A percentile compares a stretch with the other conserved stretches of the same genome.
Conservation (phyloP, 2,888 invertebrate genomes). For the Tipula confusa region DNA sequence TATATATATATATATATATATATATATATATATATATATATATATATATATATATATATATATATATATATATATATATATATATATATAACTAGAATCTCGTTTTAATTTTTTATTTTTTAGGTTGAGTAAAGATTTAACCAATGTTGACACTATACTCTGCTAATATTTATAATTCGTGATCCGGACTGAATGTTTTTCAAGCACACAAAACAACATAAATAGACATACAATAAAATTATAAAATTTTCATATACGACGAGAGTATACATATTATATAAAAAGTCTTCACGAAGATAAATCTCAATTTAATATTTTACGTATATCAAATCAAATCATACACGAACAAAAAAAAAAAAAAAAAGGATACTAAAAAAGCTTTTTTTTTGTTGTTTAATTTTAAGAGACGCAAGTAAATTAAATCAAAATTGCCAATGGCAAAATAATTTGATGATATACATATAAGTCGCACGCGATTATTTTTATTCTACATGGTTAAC, state of each 20-base stretch:
- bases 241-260: background rate
- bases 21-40: background rate
- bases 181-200: slow-evolving; percentile 36
- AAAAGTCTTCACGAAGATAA: background rate
- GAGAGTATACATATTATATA: background rate
- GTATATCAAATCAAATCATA: background rate
- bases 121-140: slow-evolving; percentile 34
- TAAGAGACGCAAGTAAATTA: background rate
- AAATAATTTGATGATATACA: background rate
- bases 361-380: background rate
- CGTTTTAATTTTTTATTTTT: slow-evolving; percentile 34
- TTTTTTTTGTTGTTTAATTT: background rate
- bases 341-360: background rate
- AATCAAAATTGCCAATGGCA: background rate
- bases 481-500: background rate
- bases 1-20: background rate
- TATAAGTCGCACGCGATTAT: background rate
- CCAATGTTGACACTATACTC: slow-evolving; percentile 37
- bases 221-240: background rate
- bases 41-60: background rate
- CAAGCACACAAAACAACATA: slow-evolving; percentile 33
- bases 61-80: background rate
- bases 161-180: slow-evolving; percentile 38
- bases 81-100: background rate
- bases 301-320: background rate